These are phyloP conservation scores for Leucoraja ocellata DNA, from an alignment of 2,797 vertebrate genomes.

Conservation along the genomic window DNA sequence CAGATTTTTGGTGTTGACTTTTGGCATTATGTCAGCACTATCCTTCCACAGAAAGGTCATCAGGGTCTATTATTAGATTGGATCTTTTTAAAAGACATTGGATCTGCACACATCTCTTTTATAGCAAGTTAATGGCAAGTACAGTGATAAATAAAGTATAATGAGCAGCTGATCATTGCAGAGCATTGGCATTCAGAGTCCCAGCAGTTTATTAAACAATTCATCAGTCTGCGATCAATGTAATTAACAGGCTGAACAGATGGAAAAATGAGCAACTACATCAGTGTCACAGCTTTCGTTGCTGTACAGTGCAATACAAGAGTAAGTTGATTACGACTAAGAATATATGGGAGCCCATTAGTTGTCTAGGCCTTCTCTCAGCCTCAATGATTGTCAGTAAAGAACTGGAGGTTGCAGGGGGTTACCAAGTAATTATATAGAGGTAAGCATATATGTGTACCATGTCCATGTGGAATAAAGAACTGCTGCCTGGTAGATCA, in stretches of 20 bases:
- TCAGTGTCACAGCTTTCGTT: conserved; percentile 34
- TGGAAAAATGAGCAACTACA: conserved; percentile 38
- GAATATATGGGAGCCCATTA: conserved; percentile 20
- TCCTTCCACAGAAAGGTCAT: conserved; percentile 19
- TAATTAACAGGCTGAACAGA: conserved; percentile 37
- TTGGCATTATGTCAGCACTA: background rate
- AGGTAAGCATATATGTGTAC: background rate
- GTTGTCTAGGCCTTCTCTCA: background rate
- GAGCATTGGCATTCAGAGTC: conserved; percentile 20
- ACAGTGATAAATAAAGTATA: conserved; percentile 35
- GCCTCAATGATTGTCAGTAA: conserved; percentile 5
- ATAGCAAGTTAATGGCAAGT: conserved; percentile 34
- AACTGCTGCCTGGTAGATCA: background rate
- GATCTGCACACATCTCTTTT: background rate
- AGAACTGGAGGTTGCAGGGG: background rate
- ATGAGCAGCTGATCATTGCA: conserved; percentile 36
- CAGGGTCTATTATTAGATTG: conserved; percentile 4
- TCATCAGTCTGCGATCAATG: conserved; percentile 35
- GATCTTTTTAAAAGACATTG: background rate
- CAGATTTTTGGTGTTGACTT: background rate
- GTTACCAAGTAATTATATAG: conserved; percentile 16
- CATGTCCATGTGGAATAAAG: background rate
- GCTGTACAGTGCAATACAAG: conserved; percentile 24
- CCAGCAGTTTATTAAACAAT: conserved; percentile 38
- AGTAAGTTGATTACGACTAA: conserved; percentile 21